A percentile compares a stretch with the other conserved stretches of the same genome.
Conservation (phyloP, 1,140 invertebrate species). For the Luehdorfia chinensis region DNA sequence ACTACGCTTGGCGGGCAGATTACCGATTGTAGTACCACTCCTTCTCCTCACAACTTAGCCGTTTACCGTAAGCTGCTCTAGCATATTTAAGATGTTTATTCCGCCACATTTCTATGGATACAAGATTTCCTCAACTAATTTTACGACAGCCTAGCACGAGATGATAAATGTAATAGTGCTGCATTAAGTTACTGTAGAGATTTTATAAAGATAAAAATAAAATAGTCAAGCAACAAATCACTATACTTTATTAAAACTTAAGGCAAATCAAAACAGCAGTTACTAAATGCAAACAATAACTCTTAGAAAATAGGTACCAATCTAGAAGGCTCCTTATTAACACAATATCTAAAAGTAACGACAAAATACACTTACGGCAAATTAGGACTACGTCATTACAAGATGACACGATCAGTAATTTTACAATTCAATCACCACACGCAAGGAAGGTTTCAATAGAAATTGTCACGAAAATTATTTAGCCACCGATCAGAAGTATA, state of each 20-base stretch:
- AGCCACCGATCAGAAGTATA: not conserved
- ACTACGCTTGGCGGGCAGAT: too few relatives aligned
- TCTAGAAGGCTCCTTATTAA: conserved; percentile 24
- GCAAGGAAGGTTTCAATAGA: not conserved
- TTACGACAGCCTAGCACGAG: too few relatives aligned
- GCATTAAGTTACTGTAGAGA: too few relatives aligned
- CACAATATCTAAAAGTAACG: conserved; percentile 27
- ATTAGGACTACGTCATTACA: not conserved
- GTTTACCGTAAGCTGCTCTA: too few relatives aligned
- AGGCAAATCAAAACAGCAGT: conserved; percentile 14
- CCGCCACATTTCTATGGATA: too few relatives aligned
- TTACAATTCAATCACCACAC: not conserved
- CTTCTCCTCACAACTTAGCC: too few relatives aligned
- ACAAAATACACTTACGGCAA: conserved; percentile 20
- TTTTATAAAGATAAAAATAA: too few relatives aligned
- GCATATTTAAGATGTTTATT: too few relatives aligned
- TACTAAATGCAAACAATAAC: conserved; percentile 23
- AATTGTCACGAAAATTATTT: not conserved
- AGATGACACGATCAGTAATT: not conserved
- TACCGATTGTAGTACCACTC: too few relatives aligned
- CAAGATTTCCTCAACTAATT: too few relatives aligned
- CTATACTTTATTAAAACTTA: conserved; percentile 30
- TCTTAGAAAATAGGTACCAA: conserved; percentile 25
- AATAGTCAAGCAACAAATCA: conserved; percentile 19
- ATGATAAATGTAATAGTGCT: too few relatives aligned